Percentiles rank a stretch among this genome's conserved stretches.
phyloP scores from a whole-genome alignment of 2,888 invertebrate species.

The Lasioglossum malachurum region DNA sequence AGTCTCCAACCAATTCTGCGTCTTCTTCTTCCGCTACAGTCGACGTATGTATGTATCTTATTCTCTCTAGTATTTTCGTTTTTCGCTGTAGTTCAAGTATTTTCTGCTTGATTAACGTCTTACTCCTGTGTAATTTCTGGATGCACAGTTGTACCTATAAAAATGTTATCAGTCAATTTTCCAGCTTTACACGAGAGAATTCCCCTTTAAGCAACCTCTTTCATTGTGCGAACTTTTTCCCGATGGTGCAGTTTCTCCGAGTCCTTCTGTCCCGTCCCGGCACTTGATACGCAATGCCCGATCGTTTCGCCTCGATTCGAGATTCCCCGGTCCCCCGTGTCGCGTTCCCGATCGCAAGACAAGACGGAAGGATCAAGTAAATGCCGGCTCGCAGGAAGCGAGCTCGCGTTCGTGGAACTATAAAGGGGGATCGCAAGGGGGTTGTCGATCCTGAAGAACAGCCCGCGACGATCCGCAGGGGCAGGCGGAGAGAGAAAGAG shows the following conservation, averaged over 20 bases:
- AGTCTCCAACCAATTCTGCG: background rate
- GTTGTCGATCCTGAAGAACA: slow-evolving; percentile 5
- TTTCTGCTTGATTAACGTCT: background rate
- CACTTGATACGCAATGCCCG: background rate
- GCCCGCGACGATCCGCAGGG: background rate
- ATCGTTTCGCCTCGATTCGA: background rate
- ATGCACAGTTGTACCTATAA: too few relatives aligned
- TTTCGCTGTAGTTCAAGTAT: background rate
- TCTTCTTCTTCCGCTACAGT: background rate
- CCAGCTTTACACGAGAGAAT: background rate
- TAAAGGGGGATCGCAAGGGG: slow-evolving; percentile 17
- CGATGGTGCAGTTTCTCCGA: background rate
- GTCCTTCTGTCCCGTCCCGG: background rate
- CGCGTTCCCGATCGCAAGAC: background rate
- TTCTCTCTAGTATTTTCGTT: background rate
- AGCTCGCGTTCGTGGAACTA: slow-evolving; percentile 15
- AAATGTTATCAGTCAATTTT: background rate
- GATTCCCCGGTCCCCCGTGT: background rate
- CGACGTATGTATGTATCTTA: background rate
- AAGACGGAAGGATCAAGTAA: slow-evolving; percentile 2
- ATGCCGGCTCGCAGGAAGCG: slow-evolving; percentile 9
- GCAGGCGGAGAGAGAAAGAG: slow-evolving; percentile 1
- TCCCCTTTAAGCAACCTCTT: background rate
- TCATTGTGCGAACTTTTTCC: background rate
- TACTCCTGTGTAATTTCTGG: too few relatives aligned